Percentiles rank a stretch among this genome's conserved stretches.
Conservation (phyloP, 2,888 invertebrate species). For the Epinotia brunnichana region DNA sequence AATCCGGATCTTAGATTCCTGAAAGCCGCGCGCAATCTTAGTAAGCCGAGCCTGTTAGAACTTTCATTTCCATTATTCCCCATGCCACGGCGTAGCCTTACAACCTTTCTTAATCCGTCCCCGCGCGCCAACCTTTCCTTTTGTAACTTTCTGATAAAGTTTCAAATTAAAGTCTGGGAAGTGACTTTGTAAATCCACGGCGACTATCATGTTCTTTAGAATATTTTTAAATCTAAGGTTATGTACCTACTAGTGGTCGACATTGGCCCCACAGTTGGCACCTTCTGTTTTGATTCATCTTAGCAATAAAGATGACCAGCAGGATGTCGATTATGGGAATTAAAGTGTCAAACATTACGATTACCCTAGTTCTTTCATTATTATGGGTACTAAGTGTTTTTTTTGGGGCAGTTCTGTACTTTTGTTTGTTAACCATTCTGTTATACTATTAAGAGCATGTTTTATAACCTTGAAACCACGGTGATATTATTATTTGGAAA, state of each 20-base stretch:
- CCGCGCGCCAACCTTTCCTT: slow-evolving; percentile 62
- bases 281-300: no score
- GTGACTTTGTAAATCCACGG: slow-evolving; percentile 55
- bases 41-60: slow-evolving; percentile 71
- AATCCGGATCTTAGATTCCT: slow-evolving; percentile 69
- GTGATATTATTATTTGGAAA: no score
- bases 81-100: slow-evolving; percentile 41
- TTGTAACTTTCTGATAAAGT: slow-evolving; percentile 62
- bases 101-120: slow-evolving; percentile 67
- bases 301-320: no score
- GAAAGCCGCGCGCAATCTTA: slow-evolving; percentile 72
- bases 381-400: no score
- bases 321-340: no score
- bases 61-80: slow-evolving; percentile 52
- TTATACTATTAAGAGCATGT: no score
- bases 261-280: no score
- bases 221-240: not conserved
- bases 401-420: no score
- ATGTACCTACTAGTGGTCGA: not conserved
- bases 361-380: no score
- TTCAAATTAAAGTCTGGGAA: slow-evolving; percentile 59
- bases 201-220: slow-evolving; percentile 50
- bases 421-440: no score
- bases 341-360: no score
- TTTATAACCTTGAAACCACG: no score